Base-by-base conservation (phyloP, 2,888 invertebrate species). In the Scaptomyza flava region DNA sequence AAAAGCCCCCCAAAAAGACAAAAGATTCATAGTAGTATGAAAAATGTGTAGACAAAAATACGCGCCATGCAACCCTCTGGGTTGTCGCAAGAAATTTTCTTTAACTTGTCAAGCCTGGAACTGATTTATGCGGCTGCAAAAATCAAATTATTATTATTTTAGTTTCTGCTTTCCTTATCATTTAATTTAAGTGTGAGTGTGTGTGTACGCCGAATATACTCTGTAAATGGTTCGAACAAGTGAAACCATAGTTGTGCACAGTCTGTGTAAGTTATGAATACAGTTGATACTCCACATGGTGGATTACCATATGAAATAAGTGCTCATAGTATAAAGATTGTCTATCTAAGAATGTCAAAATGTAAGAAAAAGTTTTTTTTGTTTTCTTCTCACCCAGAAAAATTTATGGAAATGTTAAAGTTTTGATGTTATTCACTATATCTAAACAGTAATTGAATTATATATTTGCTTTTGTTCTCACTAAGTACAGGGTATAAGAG, bases 61-160 rank as follows among this genome's bases (percentile, higher is more conserved):
- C 34, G 47, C 17, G 69, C 27, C 17, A 45, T 31, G 34, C 79
- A 69, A 78, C 84, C 81, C 85, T 68, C 14, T 41, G 52, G 30
- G 43, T 30, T 30, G 38, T 30, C 27, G 51, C 23, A 51, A 56
- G 27, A 30, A 41, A 38, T 36, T 81, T 63, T 63, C 71, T 68
- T 68, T 63, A 60, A 58, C 67, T 81, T 78, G 78, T 77, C 81
- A 61, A 41, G 43, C 43, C 57, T 34, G 9, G 7, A 65, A 62
- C 74, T 82, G 82, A 82, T 82, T 82, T 82, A 82, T 82, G 77
- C 67, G 67, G 42, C 74, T 66, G 71, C 77, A 73, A 65, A 73
- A 81, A 79, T 86, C 87, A 81, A 86, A 81, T 81, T 81, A 81
- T 77, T 80, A 77, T 75, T 77, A 71, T 75, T 69, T 62, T 51